phyloP scores from a whole-genome alignment of 2,888 invertebrate species.

The Oligia fasciuncula region DNA sequence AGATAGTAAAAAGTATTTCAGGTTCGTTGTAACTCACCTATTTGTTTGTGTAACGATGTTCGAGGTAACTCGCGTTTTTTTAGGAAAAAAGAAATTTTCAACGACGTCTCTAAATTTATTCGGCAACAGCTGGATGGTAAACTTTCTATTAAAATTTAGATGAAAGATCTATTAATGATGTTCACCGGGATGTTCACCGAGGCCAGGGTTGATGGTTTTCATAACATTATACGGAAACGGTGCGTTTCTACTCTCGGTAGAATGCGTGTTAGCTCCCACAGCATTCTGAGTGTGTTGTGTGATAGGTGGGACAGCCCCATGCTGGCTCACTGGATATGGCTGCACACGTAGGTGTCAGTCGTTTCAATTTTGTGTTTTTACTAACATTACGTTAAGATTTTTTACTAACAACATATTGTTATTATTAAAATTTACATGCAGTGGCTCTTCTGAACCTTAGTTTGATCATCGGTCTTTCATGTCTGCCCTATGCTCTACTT shows the following conservation, averaged over 20 bases:
- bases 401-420: too few relatives aligned
- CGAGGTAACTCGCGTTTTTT: not conserved
- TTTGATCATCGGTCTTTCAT: not conserved
- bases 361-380: too few relatives aligned
- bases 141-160: not conserved
- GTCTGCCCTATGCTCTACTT: not conserved
- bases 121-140: not conserved
- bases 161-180: not conserved
- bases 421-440: not conserved
- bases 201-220: too few relatives aligned
- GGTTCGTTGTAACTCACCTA: slow-evolving; percentile 11
- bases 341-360: too few relatives aligned
- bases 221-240: too few relatives aligned
- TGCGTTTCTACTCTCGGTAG: too few relatives aligned
- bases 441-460: not conserved
- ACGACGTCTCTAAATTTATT: not conserved
- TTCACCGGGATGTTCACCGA: too few relatives aligned
- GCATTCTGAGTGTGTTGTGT: too few relatives aligned
- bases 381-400: too few relatives aligned
- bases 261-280: too few relatives aligned
- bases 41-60: slow-evolving; percentile 21
- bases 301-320: too few relatives aligned
- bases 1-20: slow-evolving; percentile 41
- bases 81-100: not conserved
- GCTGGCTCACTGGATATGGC: too few relatives aligned